Conservation (phyloP, 53 echinoderm and acorn worm species). For the Temnopleurus reevesii region DNA sequence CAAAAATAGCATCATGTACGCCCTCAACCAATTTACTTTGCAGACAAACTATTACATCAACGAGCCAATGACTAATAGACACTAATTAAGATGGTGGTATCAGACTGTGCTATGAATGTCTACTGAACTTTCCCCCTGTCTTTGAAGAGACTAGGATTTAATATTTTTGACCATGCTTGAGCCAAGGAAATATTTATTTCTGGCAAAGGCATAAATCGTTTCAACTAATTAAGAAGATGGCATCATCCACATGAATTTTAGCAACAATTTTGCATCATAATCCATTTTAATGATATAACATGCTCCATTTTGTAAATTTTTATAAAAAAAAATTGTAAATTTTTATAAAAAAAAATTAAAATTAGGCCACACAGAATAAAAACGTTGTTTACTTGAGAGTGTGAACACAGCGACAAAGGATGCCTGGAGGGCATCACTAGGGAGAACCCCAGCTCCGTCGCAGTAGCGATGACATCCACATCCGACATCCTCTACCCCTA, state of each 20-base stretch:
- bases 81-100: background rate
- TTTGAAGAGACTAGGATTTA: too few relatives aligned
- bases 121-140: background rate
- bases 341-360: too few relatives aligned
- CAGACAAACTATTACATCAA: background rate
- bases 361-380: too few relatives aligned
- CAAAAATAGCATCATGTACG: background rate
- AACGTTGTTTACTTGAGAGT: background rate
- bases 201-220: too few relatives aligned
- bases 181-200: too few relatives aligned
- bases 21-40: background rate
- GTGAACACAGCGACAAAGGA: background rate
- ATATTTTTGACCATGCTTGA: too few relatives aligned
- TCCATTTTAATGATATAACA: too few relatives aligned
- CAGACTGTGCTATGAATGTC: background rate
- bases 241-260: too few relatives aligned
- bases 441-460: background rate
- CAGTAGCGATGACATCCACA: constrained; percentile 24
- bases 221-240: too few relatives aligned
- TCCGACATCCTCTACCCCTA: background rate
- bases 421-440: background rate
- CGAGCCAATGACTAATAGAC: background rate
- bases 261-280: too few relatives aligned
- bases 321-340: too few relatives aligned
- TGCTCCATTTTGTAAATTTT: too few relatives aligned